Base-by-base conservation (phyloP, 1,140 invertebrate species). In the Cyclina sinensis region DNA sequence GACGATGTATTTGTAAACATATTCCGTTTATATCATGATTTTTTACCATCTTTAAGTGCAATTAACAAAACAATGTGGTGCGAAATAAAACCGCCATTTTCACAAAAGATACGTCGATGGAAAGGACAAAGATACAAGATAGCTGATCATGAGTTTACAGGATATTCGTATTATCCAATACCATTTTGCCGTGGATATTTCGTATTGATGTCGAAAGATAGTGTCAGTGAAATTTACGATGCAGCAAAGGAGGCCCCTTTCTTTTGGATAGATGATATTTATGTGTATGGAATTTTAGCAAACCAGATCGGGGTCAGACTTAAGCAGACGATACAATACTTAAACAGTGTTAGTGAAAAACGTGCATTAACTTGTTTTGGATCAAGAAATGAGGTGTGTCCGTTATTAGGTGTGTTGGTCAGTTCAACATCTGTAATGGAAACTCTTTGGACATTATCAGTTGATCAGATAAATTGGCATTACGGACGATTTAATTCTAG, bases 201-300 rank as follows among this genome's bases (percentile, higher is more conserved):
- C 32, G 39, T 73, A 3, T 39, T 27, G 1, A 43, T 73, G 35
- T n/a, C 70, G 4, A 43, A 30, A 35, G 27, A 37, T 7, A 37
- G 35, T 4, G 70, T 24, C 27, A 24, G 32, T n/a, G 16, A 73
- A 37, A 3, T 73, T 24, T 73, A 73, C 35, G n/a, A 46, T 14
- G 30, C 70, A 1, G 70, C 70, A 37, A 4, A 39, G 18, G n/a
- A 21, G 11, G 30, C 27, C 32, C 70, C 70, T 7, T 73, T 73
- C 32, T 73, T 73, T 35, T 73, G 70, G 70, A 73, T 73, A 21
- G 70, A 73, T 37, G 70, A 73, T 73, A 21, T 73, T 27, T 73
- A 37, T 46, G 70, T 73, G 70, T 73, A 73, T 46, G 70, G 70
- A 39, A 37, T 73, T 30, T 24, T 73, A 24, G 16, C 43, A 37